Base-by-base conservation (phyloP, 1,140 invertebrate species). In the Scaptomyza montana region DNA sequence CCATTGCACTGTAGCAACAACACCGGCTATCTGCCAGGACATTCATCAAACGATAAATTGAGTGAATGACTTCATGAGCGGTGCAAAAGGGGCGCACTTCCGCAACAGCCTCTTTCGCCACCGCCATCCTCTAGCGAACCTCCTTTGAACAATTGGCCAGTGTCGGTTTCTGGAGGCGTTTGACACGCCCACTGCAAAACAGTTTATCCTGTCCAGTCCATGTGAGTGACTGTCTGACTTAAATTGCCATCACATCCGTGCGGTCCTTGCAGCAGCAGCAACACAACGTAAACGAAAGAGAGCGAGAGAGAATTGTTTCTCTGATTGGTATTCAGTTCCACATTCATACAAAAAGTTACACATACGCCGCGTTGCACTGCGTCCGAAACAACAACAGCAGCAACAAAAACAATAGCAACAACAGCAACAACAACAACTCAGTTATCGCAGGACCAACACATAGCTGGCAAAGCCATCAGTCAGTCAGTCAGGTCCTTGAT, bases 41-140 rank as follows among this genome's bases (percentile, higher is more conserved):
- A 91, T 91, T 89, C 90, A 91, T 91, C 90, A 91, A 91, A 91
- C 80, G 90, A 91, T 91, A 91, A 91, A 91, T 91, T 91, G 90
- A 91, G 82, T 91, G 90, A 91, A 91, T 91, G 90, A 91, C 90
- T 91, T 91, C 90, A 91, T 91, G 90, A 87, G 86, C 72, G 76
- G 61, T 72, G 80, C 78, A 90, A 76, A 70, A 36, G 33, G 84
- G 82, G 76, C 84, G 74, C 86, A 85, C 86, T 91, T 90, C 84
- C 85, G 57, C 67, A 47, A 25, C 57, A 8, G 4, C 43, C 9
- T 2, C 33, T 4, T 8, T 1, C 3, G 12, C n/a, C 0, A 28
- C 28, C 5, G 46, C 19, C 10, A 30, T 16, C 21, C 2, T 12
- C 21, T 28, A 9, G 33, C 10, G 10, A 33, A 5, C n/a, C 16